Base-by-base conservation (phyloP, 35 echinoderm and acorn worm genomes). In the Amphiura filiformis region DNA sequence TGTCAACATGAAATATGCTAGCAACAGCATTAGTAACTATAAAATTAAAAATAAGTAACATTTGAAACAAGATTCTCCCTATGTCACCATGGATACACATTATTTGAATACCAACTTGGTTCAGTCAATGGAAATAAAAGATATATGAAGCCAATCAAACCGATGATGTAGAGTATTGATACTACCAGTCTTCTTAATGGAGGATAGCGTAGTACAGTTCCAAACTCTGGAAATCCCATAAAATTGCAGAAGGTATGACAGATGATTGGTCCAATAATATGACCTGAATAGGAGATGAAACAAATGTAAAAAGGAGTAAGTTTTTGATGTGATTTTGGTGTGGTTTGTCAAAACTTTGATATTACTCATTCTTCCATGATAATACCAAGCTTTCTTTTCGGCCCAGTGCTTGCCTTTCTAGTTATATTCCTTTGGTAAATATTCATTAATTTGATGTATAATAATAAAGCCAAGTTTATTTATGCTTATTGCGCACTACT, bases 161-260 rank as follows among this genome's bases (percentile, higher is more conserved):
- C 96, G 0, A 92, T 22, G 4, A 98, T 38, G 41, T 87, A 91
- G 32, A 88, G 39, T 14, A 70, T 39, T 28, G 80, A 92, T 35
- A 98, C 94, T 80, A 94, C 89, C 78, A 85, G 41, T 87, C 89
- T 77, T 35, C 85, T 86, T 40, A 64, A 64, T 26, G 36, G 86
- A 34, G 83, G 78, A 75, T 98, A 88, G 0, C 42, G 39, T n/a
- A 84, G 84, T 14, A 98, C 91, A 17, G 89, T 75, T 18, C 88
- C 93, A 80, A 98, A 87, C 31, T 76, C 96, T 31, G 96, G 96
- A 83, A 98, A 98, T 41, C 96, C 96, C 96, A 98, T 98, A 42
- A 94, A 76, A 76, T 98, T 98, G 78, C 96, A 98, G 87, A 98
- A 98, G 1, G 86, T 88, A 41, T 98, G 96, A 28, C 85, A 92